Base-by-base conservation (phyloP, 2,113 vertebrate species). In the Chascanopsetta lugubris region DNA sequence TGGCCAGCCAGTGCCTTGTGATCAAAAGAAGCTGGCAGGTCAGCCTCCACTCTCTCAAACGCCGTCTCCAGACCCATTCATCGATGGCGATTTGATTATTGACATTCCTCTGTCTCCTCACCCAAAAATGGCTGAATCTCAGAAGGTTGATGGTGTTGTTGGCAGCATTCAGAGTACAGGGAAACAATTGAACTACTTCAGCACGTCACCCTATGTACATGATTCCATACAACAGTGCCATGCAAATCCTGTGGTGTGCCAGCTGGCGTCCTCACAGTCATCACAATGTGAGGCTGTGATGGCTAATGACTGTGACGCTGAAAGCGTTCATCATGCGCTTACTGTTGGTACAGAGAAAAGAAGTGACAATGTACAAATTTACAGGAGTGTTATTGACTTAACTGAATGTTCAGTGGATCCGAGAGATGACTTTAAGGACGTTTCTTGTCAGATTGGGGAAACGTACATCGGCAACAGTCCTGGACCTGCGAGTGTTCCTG, bases 61-160 rank as follows among this genome's bases (percentile, higher is more conserved):
- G 0, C 50, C 43, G 6, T 71, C 61, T 50, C 54, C 54, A 7
- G 73, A 55, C 15, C 21, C 11, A 27, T 25, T 85, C 26, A 87
- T 84, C 66, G 90, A 93, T 46, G 91, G 92, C 21, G 17, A 79
- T 8, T 87, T 94, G 62, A 72, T 92, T 21, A 93, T 94, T 68
- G 92, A 93, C 77, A 38, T 84, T 22, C 78, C 87, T 46, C 58
- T 77, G 8, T 27, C 80, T 2, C 69, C 74, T 61, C 59, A 77
- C 29, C 49, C 26, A 36, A 89, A 84, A n/a, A 88, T 56, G 13
- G 4, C 20, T 55, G 77, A 40, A 79, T 22, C 25, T 61, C 38
- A 6, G 49, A 82, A 38, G 17, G 48, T 6, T 24, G 17, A 49
- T 22, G 26, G 18, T 70, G 10, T n/a, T 51, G 2, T 47, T 51